These are phyloP conservation scores for Spermophilus dauricus DNA, from an alignment of 2,113 vertebrate genomes.

Conservation along the genomic window DNA sequence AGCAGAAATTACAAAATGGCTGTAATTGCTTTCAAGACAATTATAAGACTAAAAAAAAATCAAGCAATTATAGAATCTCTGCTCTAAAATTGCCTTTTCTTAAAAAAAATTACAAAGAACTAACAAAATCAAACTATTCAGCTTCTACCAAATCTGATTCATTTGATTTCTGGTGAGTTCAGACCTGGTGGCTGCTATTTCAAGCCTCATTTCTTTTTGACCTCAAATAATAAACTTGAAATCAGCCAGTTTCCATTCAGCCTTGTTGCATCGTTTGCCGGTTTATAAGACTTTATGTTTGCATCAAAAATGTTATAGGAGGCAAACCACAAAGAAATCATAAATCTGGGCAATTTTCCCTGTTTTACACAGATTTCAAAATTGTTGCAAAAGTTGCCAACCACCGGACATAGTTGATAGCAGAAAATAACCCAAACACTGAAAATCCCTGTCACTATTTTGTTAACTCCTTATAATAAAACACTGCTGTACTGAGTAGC, in stretches of 20 bases:
- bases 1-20: slow-evolving; percentile 39
- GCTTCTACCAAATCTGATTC: slow-evolving; percentile 61
- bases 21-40: slow-evolving; percentile 55
- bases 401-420: not conserved
- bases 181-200: slow-evolving; percentile 72
- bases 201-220: slow-evolving; percentile 78
- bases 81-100: not conserved
- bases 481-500: not conserved
- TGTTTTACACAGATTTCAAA: slow-evolving; percentile 63
- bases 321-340: slow-evolving; percentile 67
- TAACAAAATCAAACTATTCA: slow-evolving; percentile 58
- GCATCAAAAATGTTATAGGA: slow-evolving; percentile 60
- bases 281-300: slow-evolving; percentile 70
- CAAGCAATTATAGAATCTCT: slow-evolving; percentile 55
- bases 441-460: not conserved
- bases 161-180: slow-evolving; percentile 63
- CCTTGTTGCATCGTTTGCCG: slow-evolving; percentile 57
- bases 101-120: slow-evolving; percentile 2
- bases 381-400: slow-evolving; percentile 56
- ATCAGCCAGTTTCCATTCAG: slow-evolving; percentile 62
- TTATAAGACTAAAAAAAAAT: slow-evolving; percentile 47
- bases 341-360: slow-evolving; percentile 59
- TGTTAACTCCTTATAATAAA: slow-evolving; percentile 27
- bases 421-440: slow-evolving; percentile 48
- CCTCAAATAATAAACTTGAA: slow-evolving; percentile 76